Evolutionary conservation across 2,797 vertebrate species (phyloP).

Genomic region (Sebastes hubbsi): DNA sequence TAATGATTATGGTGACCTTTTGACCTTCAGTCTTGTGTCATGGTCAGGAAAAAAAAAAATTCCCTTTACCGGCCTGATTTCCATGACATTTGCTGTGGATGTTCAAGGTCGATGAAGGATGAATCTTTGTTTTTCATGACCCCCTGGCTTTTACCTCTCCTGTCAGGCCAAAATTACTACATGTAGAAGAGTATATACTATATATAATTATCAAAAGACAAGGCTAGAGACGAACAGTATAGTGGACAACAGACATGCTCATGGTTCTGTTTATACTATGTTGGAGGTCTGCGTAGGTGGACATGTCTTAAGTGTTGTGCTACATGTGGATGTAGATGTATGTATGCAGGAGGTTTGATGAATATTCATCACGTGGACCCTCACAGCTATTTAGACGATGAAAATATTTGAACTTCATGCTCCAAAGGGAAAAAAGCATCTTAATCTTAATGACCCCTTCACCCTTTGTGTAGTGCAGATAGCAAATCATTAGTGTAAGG

Average conservation of each 20-base stretch:
- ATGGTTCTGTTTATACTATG: neutral
- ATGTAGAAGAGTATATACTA: neutral
- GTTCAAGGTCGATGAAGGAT: neutral
- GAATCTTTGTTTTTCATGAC: neutral
- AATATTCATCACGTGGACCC: neutral
- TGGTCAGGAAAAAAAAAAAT: neutral
- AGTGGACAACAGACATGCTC: neutral
- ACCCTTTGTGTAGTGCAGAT: neutral
- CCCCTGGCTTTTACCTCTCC: neutral
- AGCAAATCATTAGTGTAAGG: neutral
- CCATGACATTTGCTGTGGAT: neutral
- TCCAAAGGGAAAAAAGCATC: neutral
- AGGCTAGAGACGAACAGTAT: neutral
- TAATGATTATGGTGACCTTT: neutral
- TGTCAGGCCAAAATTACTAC: neutral
- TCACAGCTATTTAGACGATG: neutral
- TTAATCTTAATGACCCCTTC: neutral
- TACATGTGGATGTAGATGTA: too few relatives aligned
- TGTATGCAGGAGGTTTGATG: neutral
- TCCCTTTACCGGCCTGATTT: neutral
- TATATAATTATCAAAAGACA: neutral
- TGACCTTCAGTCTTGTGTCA: neutral
- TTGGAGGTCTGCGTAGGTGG: neutral
- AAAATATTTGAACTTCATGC: neutral
- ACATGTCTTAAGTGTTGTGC: neutral